Conservation (phyloP, 1,140 invertebrate genomes). For the Protaetia brevitarsis region DNA sequence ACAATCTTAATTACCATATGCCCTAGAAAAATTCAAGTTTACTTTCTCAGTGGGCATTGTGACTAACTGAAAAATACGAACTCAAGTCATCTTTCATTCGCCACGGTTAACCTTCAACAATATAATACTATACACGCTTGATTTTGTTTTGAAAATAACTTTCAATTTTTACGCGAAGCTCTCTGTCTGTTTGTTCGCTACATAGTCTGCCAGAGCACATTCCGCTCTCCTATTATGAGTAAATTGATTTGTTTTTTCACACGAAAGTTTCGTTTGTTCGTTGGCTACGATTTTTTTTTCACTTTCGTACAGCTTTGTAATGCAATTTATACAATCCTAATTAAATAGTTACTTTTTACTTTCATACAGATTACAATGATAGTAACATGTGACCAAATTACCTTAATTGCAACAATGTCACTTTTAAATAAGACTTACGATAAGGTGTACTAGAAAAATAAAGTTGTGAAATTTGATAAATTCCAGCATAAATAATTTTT, state of each 20-base stretch:
- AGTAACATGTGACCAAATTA: too few species aligned
- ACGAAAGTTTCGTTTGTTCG: not conserved
- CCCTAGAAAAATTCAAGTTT: conserved; percentile 16
- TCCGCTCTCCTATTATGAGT: not conserved
- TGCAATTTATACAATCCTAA: not conserved
- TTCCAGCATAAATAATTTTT: too few species aligned
- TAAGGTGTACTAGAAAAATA: too few species aligned
- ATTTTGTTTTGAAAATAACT: conserved; percentile 9
- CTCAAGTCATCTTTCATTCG: not conserved
- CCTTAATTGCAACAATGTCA: too few species aligned
- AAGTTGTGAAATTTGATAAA: too few species aligned
- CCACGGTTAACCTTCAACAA: not conserved
- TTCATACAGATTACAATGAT: too few species aligned
- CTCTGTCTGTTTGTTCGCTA: not conserved
- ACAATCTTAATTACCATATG: not conserved
- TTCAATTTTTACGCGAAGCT: conserved; percentile 11
- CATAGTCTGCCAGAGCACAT: not conserved
- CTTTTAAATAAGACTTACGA: too few species aligned
- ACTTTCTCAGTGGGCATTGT: conserved; percentile 2
- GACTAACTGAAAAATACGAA: not conserved
- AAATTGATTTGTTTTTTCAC: not conserved
- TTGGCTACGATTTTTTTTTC: not conserved
- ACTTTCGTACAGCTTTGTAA: not conserved
- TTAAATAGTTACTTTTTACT: too few species aligned
- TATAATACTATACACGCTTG: not conserved